These are phyloP conservation scores for Adela reaumurella DNA, from an alignment of 2,888 invertebrate genomes.

Conservation along the genomic window DNA sequence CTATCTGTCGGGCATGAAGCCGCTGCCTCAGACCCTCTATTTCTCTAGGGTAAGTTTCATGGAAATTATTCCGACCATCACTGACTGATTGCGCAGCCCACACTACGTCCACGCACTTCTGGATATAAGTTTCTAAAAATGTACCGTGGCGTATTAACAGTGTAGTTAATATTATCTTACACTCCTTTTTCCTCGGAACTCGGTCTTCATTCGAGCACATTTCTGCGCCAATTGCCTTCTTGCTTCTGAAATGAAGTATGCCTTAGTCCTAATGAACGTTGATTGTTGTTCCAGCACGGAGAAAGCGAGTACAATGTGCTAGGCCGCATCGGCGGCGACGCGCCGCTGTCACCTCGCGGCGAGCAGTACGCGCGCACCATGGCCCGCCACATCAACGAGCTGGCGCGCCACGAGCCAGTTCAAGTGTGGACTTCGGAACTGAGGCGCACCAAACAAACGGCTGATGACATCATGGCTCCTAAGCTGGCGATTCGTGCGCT, in stretches of 20 bases:
- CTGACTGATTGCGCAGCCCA: too few relatives aligned
- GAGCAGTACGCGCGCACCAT: conserved; percentile 72
- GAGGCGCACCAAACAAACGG: conserved; percentile 85
- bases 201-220: too few relatives aligned
- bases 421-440: conserved; percentile 90
- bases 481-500: conserved; percentile 82
- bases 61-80: too few relatives aligned
- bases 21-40: conserved; percentile 81
- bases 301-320: conserved; percentile 89
- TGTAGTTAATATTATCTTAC: too few relatives aligned
- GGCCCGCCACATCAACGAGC: conserved; percentile 62
- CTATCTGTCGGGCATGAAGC: conserved; percentile 82
- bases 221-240: too few relatives aligned
- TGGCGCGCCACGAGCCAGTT: conserved; percentile 64
- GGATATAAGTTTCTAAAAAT: too few relatives aligned
- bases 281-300: conserved; percentile 78
- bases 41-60: conserved; percentile 74
- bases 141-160: too few relatives aligned
- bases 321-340: conserved; percentile 89
- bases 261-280: too few relatives aligned
- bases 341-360: conserved; percentile 79
- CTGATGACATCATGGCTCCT: conserved; percentile 71
- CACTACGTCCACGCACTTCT: too few relatives aligned
- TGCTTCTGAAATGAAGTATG: too few relatives aligned
- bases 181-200: too few relatives aligned